These are phyloP conservation scores for Probosciger aterrimus DNA, from an alignment of 2,113 vertebrate genomes.

Conservation along the genomic window DNA sequence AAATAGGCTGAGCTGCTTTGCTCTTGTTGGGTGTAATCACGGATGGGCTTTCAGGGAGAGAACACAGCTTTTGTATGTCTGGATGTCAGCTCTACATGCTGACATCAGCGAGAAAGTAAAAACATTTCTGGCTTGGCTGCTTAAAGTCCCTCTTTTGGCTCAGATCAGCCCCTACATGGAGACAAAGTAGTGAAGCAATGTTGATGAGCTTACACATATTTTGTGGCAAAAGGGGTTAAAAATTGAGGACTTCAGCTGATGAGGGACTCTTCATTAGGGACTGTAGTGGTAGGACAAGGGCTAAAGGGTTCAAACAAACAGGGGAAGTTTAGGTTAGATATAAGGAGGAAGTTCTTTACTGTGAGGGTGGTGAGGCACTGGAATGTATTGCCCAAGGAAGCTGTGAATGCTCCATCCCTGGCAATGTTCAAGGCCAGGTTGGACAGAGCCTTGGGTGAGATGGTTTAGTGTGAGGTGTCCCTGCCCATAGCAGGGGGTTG, in stretches of 20 bases:
- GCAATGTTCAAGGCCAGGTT: neutral
- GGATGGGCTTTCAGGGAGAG: neutral
- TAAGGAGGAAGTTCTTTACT: neutral
- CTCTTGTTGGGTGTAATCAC: neutral
- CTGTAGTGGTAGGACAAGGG: neutral
- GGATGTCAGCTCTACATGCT: neutral
- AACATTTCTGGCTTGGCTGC: accelerated
- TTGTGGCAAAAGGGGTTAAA: neutral
- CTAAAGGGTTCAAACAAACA: neutral
- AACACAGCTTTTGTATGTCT: neutral
- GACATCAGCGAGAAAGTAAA: neutral
- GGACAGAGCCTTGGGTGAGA: neutral
- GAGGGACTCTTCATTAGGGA: neutral
- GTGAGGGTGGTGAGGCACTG: neutral
- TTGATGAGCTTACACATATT: neutral
- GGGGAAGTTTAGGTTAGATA: neutral
- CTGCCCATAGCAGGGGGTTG: neutral
- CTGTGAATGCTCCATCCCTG: neutral
- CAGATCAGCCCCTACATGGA: accelerated
- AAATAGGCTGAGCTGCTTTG: neutral
- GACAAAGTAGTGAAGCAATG: neutral
- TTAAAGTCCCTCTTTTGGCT: neutral
- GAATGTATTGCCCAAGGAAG: neutral
- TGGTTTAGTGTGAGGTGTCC: neutral
- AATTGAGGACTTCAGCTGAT: neutral